A percentile compares a stretch with the other conserved stretches of the same genome.
Evolutionary conservation across 2,797 vertebrate genomes (phyloP).

Genomic region (Epinephelus awoara): DNA sequence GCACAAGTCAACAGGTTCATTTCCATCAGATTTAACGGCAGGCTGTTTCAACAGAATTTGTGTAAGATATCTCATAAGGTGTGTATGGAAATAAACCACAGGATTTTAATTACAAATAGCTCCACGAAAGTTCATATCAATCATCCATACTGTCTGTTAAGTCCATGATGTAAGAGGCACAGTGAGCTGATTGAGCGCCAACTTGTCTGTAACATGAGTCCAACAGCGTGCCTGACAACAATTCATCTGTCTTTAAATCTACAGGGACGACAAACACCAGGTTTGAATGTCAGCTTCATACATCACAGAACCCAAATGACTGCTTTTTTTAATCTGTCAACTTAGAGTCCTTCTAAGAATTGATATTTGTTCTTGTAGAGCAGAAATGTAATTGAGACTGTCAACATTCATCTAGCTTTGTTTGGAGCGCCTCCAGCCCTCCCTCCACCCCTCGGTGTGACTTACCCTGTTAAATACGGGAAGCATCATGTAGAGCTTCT

Average conservation of each 20-base stretch:
- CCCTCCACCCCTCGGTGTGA: not conserved
- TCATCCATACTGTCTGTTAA: not conserved
- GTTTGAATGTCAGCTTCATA: not conserved
- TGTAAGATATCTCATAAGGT: not conserved
- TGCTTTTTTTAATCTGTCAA: not conserved
- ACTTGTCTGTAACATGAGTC: not conserved
- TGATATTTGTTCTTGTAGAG: not conserved
- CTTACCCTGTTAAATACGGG: conserved; percentile 98
- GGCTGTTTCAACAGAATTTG: conserved; percentile 9
- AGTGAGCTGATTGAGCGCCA: not conserved
- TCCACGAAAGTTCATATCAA: not conserved
- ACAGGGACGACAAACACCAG: not conserved
- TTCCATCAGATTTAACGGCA: conserved; percentile 15
- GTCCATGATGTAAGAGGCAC: too few species aligned
- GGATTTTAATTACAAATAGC: conserved; percentile 11
- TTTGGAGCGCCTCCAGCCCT: not conserved
- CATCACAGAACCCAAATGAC: not conserved
- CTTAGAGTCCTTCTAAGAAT: not conserved
- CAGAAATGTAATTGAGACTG: not conserved
- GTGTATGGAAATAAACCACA: conserved; percentile 22
- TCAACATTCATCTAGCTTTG: not conserved
- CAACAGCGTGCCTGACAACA: not conserved
- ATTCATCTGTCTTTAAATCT: not conserved
- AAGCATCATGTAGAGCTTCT: conserved; percentile 99
- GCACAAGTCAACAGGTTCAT: not conserved